Evolutionary conservation across 2,797 vertebrate species (phyloP).

Genomic region (Eupleurogrammus muticus): DNA sequence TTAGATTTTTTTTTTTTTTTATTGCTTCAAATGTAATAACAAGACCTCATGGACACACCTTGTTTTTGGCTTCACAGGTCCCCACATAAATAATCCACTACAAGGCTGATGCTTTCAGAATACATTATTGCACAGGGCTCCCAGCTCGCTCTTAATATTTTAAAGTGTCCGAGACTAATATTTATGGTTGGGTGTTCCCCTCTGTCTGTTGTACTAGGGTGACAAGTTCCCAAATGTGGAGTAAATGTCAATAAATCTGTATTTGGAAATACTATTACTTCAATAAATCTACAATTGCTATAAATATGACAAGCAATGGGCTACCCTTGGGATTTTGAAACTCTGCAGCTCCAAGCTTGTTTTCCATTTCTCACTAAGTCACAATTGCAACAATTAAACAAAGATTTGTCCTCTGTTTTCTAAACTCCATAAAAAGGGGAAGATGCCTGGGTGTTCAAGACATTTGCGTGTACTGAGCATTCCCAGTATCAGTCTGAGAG

Average conservation of each 20-base stretch:
- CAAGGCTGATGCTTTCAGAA: constrained; percentile 80
- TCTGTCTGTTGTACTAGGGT: constrained; percentile 79
- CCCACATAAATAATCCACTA: constrained; percentile 84
- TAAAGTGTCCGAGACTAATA: constrained; percentile 77
- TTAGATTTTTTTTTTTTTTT: constrained; percentile 70
- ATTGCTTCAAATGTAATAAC: constrained; percentile 79
- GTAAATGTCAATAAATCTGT: constrained; percentile 78
- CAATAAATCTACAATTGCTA: constrained; percentile 71
- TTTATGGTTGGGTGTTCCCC: constrained; percentile 84
- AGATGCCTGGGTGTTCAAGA: constrained; percentile 59
- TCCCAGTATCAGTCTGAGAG: constrained; percentile 53
- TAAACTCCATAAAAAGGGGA: constrained; percentile 48
- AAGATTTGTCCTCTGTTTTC: constrained; percentile 63
- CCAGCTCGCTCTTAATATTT: constrained; percentile 80
- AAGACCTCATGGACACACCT: constrained; percentile 84
- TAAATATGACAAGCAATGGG: constrained; percentile 71
- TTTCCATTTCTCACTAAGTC: constrained; percentile 74
- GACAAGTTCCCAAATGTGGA: constrained; percentile 79
- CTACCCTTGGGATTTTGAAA: constrained; percentile 62
- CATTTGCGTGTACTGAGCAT: constrained; percentile 71
- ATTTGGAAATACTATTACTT: constrained; percentile 77
- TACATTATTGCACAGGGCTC: constrained; percentile 75
- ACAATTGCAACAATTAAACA: constrained; percentile 71
- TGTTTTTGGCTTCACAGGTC: constrained; percentile 78
- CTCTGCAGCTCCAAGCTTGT: constrained; percentile 60